Evolutionary conservation across 2,113 vertebrate genomes (phyloP).

Genomic region (Cynopterus brachyotis): DNA sequence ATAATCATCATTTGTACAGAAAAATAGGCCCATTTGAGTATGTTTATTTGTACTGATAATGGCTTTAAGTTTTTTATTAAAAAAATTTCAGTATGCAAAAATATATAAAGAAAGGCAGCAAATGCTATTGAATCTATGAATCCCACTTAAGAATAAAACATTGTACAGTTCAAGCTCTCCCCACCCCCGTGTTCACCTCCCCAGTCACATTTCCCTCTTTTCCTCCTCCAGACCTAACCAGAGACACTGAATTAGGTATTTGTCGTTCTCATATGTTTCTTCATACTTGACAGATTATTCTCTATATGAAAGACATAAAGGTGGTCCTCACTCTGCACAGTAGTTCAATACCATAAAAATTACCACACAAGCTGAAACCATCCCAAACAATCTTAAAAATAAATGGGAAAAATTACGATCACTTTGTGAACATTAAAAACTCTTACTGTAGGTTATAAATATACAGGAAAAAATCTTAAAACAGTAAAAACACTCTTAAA

Average conservation of each 20-base stretch:
- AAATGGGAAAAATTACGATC: background rate
- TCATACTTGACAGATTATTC: background rate
- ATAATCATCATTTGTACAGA: background rate
- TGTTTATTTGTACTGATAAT: background rate
- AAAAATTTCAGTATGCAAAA: background rate
- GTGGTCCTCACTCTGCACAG: background rate
- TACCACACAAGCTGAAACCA: too few relatives aligned
- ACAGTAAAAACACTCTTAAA: conserved; percentile 26
- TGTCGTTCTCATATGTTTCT: background rate
- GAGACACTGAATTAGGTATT: background rate
- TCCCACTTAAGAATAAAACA: background rate
- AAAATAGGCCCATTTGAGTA: background rate
- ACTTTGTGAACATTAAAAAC: background rate
- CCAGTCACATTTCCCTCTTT: background rate
- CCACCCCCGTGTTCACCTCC: background rate
- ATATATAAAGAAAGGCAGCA: background rate
- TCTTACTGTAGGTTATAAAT: too few relatives aligned
- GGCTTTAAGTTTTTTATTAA: background rate
- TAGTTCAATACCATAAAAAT: background rate
- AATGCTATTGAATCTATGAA: background rate
- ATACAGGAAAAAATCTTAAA: too few relatives aligned
- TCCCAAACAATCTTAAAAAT: background rate
- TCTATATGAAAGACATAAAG: background rate
- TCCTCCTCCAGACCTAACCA: background rate
- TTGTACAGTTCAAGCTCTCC: background rate